Evolutionary conservation across 1,140 invertebrate species (phyloP), one percentile per base, ranked within the genome.

Genomic region (Sycophila sp.): DNA sequence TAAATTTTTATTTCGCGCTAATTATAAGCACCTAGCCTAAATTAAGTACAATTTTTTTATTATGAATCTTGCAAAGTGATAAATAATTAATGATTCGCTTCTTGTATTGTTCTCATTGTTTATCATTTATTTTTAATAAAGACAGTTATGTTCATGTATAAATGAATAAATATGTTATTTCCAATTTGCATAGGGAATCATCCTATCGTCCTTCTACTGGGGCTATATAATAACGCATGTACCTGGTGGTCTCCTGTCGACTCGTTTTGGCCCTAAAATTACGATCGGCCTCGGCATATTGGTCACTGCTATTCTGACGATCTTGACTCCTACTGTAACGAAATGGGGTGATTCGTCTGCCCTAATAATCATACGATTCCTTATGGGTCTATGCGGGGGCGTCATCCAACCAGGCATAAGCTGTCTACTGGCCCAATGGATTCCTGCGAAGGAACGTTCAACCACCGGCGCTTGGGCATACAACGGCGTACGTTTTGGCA

Each of bases 381-480:
- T 92, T 4, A 90, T 91, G 85, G 91, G 91, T 59, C 80, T 92
- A 4, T 91, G 91, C 74, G 90, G 91, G 88, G 92, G 92, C 60
- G 91, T 91, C 7, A 92, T 91, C 13, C 92, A 92, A 76, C 92
- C 92, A 1, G 91, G 91, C 1, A 74, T 93, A 47, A 92, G 91
- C 75, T 88, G 89, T 0, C 80, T 93, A 49, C 82, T 93, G 5
- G 89, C 91, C 4, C 87, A 90, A 75, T 93, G 92, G 92, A 89
- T 91, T 0, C 92, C 92, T 0, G 76, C 89, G 0, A 85, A 87
- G 1, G 92, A 93, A 80, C 87, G 92, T 76, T 90, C 90, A 0
- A 87, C 89, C 69, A 87, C 92, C 63, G 91, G 91, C 7, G 91
- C 92, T 0, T 76, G 92, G 11, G 91, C 92, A 0, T 90, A 90